Conservation (phyloP, 2,113 vertebrate genomes). For the Hippopotamus amphibius region DNA sequence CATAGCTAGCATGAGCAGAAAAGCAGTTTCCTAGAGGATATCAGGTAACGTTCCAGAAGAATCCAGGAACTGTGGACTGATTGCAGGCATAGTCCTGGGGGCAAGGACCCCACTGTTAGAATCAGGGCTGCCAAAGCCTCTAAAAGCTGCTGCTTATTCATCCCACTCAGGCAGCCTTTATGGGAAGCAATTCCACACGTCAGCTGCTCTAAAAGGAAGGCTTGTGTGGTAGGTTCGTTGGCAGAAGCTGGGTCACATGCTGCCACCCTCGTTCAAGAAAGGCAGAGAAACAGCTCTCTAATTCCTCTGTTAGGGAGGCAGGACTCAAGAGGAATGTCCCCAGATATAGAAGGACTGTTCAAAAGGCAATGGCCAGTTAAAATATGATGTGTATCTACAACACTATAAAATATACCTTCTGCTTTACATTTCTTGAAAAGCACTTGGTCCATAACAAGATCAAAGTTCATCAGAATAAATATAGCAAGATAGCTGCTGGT, state of each 20-base stretch:
- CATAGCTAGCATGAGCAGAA: background rate
- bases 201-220: background rate
- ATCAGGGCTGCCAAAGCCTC: accelerated
- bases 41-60: background rate
- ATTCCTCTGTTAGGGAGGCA: background rate
- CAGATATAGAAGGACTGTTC: background rate
- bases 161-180: too few species aligned
- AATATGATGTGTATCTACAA: background rate
- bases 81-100: background rate
- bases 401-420: background rate
- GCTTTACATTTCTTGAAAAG: background rate
- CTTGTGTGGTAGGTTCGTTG: background rate
- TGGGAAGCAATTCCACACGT: background rate
- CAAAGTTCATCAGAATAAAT: background rate
- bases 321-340: background rate
- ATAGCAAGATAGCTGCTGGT: background rate
- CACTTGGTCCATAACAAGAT: background rate
- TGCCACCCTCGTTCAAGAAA: background rate
- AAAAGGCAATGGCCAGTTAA: background rate
- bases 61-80: background rate
- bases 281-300: background rate
- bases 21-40: background rate
- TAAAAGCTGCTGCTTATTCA: background rate
- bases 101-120: background rate
- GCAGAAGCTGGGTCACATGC: background rate